Base-by-base conservation (phyloP, 1,140 invertebrate species). In the Anthonomus grandis region DNA sequence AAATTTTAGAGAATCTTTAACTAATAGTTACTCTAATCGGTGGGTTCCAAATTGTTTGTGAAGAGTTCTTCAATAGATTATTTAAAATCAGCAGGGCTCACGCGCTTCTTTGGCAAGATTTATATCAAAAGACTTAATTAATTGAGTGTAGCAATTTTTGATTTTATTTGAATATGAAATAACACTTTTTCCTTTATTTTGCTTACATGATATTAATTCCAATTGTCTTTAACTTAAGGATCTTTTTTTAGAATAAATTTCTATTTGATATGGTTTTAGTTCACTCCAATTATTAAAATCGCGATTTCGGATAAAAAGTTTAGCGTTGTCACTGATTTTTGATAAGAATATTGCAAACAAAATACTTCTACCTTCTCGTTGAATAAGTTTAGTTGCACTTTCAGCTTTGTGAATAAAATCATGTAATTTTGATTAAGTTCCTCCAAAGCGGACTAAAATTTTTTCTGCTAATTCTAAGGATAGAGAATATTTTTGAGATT, bases 141-240 rank as follows among this genome's bases (percentile, higher is more conserved):
- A 63, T 59, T 65, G 61, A 42, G 61, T 61, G 27, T 58, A 65
- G 45, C 57, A 61, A 44, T 62, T 62, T 56, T 65, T 62, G n/a
- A 65, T 27, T 56, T 59, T 58, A 44, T 45, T 58, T 19, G 62
- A 51, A 49, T 57, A 65, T 21, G 36, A 51, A 34, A 59, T 45
- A 10, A 65, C 50, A n/a, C 56, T 19, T 61, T 65, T 62, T 21
- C 55, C 61, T 31, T 31, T 18, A 36, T 37, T 19, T 64, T 64
- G 61, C 42, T 19, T 63, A 42, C 37, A 44, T 18, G 37, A 44
- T 23, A 46, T 13, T 12, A 53, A 21, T 24, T 53, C 51, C 23
- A 53, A 17, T 27, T 44, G 39, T 39, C 51, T 46, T 23, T 53
- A 22, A 13, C 37, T 39, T 45, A 22, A n/a, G 24, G 36, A 46